Evolutionary conservation across 2,888 invertebrate genomes (phyloP).

Genomic region (Opisthograptis luteolata): DNA sequence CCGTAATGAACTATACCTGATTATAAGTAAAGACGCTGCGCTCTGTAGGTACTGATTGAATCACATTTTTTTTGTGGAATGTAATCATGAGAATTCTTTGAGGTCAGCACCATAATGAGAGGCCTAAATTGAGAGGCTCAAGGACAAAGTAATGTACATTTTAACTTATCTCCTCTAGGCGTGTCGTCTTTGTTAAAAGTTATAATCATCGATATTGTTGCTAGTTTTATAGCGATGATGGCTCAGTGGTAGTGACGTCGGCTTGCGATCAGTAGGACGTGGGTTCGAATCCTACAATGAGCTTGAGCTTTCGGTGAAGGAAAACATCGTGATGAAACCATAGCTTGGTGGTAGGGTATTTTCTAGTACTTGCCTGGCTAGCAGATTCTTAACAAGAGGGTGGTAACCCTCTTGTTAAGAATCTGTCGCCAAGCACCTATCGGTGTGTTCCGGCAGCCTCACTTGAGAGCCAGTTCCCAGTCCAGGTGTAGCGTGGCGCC

Average conservation of each 20-base stretch:
- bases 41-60: constrained; percentile 35
- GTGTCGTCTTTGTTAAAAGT: background rate
- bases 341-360: too few relatives aligned
- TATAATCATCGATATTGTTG: too few relatives aligned
- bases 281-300: background rate
- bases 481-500: too few relatives aligned
- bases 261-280: background rate
- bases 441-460: too few relatives aligned
- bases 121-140: constrained; percentile 30
- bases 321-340: too few relatives aligned
- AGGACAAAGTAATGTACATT: constrained; percentile 23
- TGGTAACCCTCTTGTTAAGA: too few relatives aligned
- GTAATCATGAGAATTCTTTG: constrained; percentile 32
- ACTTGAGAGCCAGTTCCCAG: too few relatives aligned
- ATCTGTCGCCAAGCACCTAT: too few relatives aligned
- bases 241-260: background rate
- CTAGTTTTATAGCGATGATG: too few relatives aligned
- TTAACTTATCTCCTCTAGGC: background rate
- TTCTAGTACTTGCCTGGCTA: too few relatives aligned
- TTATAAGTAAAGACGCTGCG: constrained; percentile 28
- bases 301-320: too few relatives aligned
- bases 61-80: constrained; percentile 38
- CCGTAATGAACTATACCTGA: constrained; percentile 30
- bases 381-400: too few relatives aligned
- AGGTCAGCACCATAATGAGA: constrained; percentile 31